These are phyloP conservation scores for Hypotaenidia philippensis DNA, from an alignment of 2,797 vertebrate genomes.

Conservation along the genomic window DNA sequence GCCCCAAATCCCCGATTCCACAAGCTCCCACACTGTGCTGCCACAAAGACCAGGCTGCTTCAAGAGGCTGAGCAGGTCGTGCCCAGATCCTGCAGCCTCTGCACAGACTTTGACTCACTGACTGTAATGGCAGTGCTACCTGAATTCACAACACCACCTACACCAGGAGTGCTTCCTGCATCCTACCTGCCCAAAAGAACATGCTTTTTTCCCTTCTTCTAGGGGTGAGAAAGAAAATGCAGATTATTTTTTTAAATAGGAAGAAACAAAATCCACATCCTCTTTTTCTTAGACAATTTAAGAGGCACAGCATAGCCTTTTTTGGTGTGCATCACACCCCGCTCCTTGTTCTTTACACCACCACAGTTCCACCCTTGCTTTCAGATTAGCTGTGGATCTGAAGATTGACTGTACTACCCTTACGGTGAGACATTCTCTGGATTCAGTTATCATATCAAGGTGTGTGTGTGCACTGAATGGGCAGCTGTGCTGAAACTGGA, in stretches of 20 bases:
- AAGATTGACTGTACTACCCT: conserved; percentile 26
- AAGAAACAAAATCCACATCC: not conserved
- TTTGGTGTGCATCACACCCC: not conserved
- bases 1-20: not conserved
- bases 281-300: not conserved
- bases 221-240: not conserved
- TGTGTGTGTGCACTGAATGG: conserved; percentile 65
- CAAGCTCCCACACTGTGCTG: not conserved
- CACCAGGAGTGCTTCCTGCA: not conserved
- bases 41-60: not conserved
- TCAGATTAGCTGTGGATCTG: conserved; percentile 37
- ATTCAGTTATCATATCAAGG: conserved; percentile 61
- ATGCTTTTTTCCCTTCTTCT: not conserved
- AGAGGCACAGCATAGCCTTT: not conserved
- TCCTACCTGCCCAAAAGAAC: not conserved
- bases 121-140: not conserved
- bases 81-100: not conserved
- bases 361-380: conserved; percentile 17
- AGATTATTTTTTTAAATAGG: not conserved
- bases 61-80: not conserved
- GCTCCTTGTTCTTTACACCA: not conserved
- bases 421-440: conserved; percentile 40
- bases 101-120: not conserved
- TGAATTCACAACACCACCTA: not conserved
- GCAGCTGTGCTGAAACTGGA: conserved; percentile 60